Evolutionary conservation across 1,140 invertebrate species (phyloP).

Genomic region (Zaprionus lachaisei): DNA sequence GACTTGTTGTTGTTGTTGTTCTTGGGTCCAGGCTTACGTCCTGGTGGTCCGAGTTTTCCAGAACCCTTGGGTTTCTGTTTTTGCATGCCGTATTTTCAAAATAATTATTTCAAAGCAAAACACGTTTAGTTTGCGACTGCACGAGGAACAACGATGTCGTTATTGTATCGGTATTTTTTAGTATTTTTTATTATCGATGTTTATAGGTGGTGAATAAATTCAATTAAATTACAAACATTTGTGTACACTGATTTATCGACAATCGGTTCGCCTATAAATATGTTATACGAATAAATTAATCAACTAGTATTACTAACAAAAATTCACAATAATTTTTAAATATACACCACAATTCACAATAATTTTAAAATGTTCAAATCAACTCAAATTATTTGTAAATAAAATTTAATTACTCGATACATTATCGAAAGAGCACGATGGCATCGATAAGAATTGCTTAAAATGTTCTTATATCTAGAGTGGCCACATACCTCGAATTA

Average conservation of each 20-base stretch:
- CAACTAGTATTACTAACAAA: too few species aligned
- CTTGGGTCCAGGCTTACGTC: slow-evolving; percentile 9
- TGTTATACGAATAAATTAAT: neutral
- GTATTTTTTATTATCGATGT: slow-evolving; percentile 1
- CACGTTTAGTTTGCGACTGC: slow-evolving; percentile 33
- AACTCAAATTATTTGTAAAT: too few species aligned
- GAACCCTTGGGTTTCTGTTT: slow-evolving; percentile 52
- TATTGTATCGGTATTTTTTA: neutral
- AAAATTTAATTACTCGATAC: neutral
- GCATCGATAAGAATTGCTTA: neutral
- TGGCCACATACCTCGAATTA: neutral
- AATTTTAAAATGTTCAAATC: too few species aligned
- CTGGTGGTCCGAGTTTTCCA: slow-evolving; percentile 28
- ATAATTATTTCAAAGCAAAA: slow-evolving; percentile 25
- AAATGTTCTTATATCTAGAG: neutral
- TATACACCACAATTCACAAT: too few species aligned
- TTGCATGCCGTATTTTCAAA: slow-evolving; percentile 42
- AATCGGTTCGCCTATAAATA: neutral
- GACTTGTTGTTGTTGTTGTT: neutral
- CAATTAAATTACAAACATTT: neutral
- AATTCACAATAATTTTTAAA: too few species aligned
- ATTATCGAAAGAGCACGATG: neutral
- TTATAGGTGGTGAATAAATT: neutral
- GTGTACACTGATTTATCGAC: neutral
- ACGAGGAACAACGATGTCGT: slow-evolving; percentile 14